These are phyloP conservation scores for Drosophila colorata DNA, from an alignment of 2,888 invertebrate genomes.

Conservation along the genomic window DNA sequence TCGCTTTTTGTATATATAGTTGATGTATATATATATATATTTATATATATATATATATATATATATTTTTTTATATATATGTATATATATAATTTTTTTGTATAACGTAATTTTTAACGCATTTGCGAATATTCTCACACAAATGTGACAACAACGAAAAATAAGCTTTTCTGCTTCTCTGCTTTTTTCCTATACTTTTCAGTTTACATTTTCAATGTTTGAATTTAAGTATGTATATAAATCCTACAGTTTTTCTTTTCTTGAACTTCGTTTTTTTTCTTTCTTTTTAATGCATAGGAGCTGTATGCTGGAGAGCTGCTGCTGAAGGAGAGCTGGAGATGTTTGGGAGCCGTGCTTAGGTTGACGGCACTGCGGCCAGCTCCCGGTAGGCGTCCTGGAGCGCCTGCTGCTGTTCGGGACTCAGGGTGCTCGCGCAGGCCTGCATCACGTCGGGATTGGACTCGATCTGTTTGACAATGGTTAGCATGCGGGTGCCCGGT, in stretches of 20 bases:
- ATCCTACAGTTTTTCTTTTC: constrained; percentile 29
- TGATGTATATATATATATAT: constrained; percentile 42
- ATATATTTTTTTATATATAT: constrained; percentile 27
- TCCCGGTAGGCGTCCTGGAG: constrained; percentile 89
- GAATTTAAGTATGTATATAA: constrained; percentile 34
- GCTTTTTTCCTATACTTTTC: constrained; percentile 40
- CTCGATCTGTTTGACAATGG: constrained; percentile 95
- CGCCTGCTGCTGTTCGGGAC: constrained; percentile 93
- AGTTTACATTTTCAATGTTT: constrained; percentile 28
- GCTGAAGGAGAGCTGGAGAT: background rate
- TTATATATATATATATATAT: constrained; percentile 34
- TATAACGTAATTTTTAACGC: constrained; percentile 48
- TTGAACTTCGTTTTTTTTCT: background rate
- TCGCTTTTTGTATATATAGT: constrained; percentile 27
- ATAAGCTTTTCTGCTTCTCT: constrained; percentile 21
- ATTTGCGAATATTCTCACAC: constrained; percentile 28
- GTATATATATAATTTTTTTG: constrained; percentile 29
- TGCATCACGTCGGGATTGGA: constrained; percentile 92
- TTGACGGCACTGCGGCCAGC: constrained; percentile 64
- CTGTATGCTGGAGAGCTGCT: constrained; percentile 11
- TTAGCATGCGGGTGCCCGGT: constrained; percentile 92
- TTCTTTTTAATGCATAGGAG: constrained; percentile 24
- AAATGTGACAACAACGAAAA: constrained; percentile 36
- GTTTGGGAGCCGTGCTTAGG: constrained; percentile 34
- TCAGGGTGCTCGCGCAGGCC: constrained; percentile 91